A percentile compares a stretch with the other conserved stretches of the same genome.
Conservation (phyloP, 2,888 invertebrate genomes). For the Eudemis profundana region DNA sequence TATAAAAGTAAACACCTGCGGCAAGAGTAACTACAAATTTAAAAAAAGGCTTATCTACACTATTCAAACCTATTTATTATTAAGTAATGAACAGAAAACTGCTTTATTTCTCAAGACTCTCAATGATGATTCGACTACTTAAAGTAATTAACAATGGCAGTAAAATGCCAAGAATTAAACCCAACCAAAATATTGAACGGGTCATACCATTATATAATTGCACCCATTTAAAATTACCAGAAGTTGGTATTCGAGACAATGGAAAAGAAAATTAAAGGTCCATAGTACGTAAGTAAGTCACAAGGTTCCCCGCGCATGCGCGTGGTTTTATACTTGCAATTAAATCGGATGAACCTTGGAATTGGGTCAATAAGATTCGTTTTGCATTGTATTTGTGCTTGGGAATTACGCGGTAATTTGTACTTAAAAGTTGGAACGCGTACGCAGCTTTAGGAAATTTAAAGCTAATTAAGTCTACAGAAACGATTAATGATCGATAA, state of each 20-base stretch:
- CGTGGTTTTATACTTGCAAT: constrained; percentile 34
- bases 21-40: no score
- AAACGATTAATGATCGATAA: not conserved
- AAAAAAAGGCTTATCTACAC: no score
- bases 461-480: not conserved
- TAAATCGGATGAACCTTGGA: constrained; percentile 47
- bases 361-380: constrained; percentile 46
- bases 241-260: constrained; percentile 32
- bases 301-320: constrained; percentile 19
- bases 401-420: constrained; percentile 30
- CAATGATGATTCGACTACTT: not conserved
- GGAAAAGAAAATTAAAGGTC: constrained; percentile 32
- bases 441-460: constrained; percentile 1
- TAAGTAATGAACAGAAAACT: no score
- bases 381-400: constrained; percentile 23
- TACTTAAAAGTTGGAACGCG: not conserved
- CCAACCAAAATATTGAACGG: constrained; percentile 20
- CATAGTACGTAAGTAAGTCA: not conserved
- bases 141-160: constrained; percentile 7
- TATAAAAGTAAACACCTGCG: no score
- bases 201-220: constrained; percentile 30
- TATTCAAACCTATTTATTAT: no score
- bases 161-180: constrained; percentile 22
- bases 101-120: no score
- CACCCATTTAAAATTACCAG: constrained; percentile 33